Evolutionary conservation across 1,140 invertebrate species (phyloP).

Genomic region (Gryllus bimaculatus): DNA sequence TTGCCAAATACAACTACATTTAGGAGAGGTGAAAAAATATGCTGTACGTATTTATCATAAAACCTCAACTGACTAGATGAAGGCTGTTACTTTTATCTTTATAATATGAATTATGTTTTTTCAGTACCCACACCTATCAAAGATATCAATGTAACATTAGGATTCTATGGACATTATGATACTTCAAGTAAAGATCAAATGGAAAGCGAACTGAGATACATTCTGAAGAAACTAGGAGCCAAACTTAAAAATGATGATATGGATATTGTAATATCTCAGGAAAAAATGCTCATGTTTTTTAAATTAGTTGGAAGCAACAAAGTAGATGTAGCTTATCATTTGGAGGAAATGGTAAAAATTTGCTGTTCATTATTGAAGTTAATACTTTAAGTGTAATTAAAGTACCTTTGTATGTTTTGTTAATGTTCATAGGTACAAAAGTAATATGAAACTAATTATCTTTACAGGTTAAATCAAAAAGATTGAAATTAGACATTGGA

Average conservation of each 20-base stretch:
- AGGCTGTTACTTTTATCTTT: slow-evolving; percentile 18
- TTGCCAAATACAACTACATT: slow-evolving; percentile 52
- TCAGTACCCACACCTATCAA: slow-evolving; percentile 48
- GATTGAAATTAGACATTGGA: slow-evolving; percentile 31
- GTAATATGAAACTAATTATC: neutral
- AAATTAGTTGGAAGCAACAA: slow-evolving; percentile 51
- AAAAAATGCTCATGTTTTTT: slow-evolving; percentile 47
- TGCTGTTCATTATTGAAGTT: neutral
- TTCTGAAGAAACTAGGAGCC: slow-evolving; percentile 42
- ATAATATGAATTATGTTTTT: slow-evolving; percentile 22
- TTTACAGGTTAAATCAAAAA: slow-evolving; percentile 45
- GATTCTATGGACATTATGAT: slow-evolving; percentile 46
- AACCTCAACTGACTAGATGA: neutral
- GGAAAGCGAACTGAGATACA: slow-evolving; percentile 40
- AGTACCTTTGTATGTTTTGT: neutral
- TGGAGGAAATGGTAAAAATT: slow-evolving; percentile 49
- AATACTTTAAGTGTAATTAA: neutral
- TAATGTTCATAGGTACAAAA: neutral
- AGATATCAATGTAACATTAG: slow-evolving; percentile 48
- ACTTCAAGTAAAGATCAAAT: slow-evolving; percentile 38
- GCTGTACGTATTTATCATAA: slow-evolving; percentile 41
- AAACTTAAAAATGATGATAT: slow-evolving; percentile 41
- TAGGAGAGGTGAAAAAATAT: slow-evolving; percentile 46
- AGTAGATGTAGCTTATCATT: slow-evolving; percentile 51
- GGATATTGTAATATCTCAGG: slow-evolving; percentile 41